These are phyloP conservation scores for Battus philenor DNA, from an alignment of 1,140 invertebrate species.

Conservation along the genomic window DNA sequence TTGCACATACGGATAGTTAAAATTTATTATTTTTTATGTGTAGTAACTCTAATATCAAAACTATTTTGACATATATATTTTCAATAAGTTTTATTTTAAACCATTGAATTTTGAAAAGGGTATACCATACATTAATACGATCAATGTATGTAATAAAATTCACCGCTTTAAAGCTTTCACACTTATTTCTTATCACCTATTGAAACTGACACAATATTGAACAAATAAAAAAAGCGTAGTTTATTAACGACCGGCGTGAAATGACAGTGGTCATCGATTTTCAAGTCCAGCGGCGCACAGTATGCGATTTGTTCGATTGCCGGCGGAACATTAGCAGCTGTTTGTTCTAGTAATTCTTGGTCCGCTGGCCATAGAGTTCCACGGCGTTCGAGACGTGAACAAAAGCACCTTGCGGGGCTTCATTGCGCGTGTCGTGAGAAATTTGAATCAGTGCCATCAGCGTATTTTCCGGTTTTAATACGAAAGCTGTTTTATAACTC, in stretches of 20 bases:
- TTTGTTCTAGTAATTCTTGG: constrained; percentile 22
- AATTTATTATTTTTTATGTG: no score
- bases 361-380: constrained; percentile 16
- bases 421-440: constrained; percentile 27
- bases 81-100: neutral
- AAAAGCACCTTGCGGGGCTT: constrained; percentile 9
- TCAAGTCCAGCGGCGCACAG: constrained; percentile 49
- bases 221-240: constrained; percentile 1
- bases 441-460: constrained; percentile 38
- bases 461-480: no score
- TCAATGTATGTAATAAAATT: no score
- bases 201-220: neutral
- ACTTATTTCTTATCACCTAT: no score
- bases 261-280: constrained; percentile 51
- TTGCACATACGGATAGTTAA: no score
- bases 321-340: constrained; percentile 28
- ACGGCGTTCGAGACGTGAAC: constrained; percentile 10
- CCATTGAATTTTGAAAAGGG: no score
- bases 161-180: no score
- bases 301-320: constrained; percentile 42
- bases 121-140: no score
- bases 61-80: no score
- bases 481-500: no score
- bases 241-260: constrained; percentile 41
- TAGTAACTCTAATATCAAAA: no score